These are phyloP conservation scores for Bombyx mandarina DNA, from an alignment of 1,140 invertebrate genomes.

Conservation along the genomic window DNA sequence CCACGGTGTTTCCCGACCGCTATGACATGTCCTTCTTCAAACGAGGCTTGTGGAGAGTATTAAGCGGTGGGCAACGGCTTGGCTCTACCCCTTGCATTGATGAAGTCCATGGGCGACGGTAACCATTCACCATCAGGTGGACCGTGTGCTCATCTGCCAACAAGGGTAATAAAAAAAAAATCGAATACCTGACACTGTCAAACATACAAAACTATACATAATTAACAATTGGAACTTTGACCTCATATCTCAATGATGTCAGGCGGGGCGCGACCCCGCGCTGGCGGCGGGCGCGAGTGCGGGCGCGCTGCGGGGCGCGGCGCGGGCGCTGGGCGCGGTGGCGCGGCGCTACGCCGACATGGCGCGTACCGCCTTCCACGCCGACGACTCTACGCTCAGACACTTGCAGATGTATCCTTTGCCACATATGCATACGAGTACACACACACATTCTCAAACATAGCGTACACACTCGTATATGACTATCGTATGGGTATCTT, in stretches of 20 bases:
- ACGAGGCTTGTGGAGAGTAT: too few species aligned
- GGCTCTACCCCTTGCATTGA: too few species aligned
- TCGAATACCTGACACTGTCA: conserved; percentile 71
- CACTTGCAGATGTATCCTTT: conserved; percentile 80
- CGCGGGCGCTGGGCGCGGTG: conserved; percentile 80
- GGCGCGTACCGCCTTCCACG: conserved; percentile 94
- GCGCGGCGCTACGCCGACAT: conserved; percentile 85
- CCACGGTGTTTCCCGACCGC: too few species aligned
- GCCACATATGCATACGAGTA: not conserved
- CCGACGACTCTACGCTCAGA: conserved; percentile 86
- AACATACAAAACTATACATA: conserved; percentile 73
- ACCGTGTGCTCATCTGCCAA: too few species aligned
- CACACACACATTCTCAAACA: not conserved
- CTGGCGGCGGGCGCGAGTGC: conserved; percentile 91
- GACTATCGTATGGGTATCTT: too few species aligned
- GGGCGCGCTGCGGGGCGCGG: conserved; percentile 85
- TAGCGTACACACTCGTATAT: conserved; percentile 73
- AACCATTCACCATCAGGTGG: too few species aligned
- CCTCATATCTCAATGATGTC: conserved; percentile 18
- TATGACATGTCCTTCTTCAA: too few species aligned
- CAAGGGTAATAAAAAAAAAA: too few species aligned
- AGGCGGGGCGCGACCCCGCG: conserved; percentile 88
- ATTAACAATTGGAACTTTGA: too few species aligned
- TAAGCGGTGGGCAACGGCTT: too few species aligned
- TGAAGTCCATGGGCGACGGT: too few species aligned